Conservation (phyloP, 2,113 vertebrate genomes). For the Enhydra lutris region DNA sequence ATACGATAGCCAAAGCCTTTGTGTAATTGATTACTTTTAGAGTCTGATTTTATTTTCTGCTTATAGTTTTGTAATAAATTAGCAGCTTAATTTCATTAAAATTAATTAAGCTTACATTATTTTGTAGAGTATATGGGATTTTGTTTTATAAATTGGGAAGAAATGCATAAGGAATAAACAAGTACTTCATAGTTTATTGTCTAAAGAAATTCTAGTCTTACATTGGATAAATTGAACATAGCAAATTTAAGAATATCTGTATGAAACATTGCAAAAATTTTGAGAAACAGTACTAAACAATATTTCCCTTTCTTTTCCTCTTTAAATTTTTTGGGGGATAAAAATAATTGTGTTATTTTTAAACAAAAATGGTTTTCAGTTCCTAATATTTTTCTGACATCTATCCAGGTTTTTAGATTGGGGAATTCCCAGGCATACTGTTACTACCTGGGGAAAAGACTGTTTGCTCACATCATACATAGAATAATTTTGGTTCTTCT, state of each 20-base stretch:
- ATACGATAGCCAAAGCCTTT: neutral
- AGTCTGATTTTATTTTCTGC: neutral
- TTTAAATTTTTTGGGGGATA: neutral
- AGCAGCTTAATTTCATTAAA: slow-evolving; percentile 35
- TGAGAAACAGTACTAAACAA: neutral
- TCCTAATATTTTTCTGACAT: slow-evolving; percentile 46
- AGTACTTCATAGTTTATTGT: neutral
- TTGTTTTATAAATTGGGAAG: neutral
- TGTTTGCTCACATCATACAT: slow-evolving; percentile 33
- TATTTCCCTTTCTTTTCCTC: slow-evolving; percentile 19
- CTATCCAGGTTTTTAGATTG: slow-evolving; percentile 12
- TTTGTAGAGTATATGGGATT: neutral
- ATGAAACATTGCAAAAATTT: neutral
- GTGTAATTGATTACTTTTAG: neutral
- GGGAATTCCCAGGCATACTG: neutral
- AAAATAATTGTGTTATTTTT: neutral
- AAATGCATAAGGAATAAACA: slow-evolving; percentile 7
- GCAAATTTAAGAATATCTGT: slow-evolving; percentile 40
- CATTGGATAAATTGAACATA: slow-evolving; percentile 8
- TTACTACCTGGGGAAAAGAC: slow-evolving; percentile 5
- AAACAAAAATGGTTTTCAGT: slow-evolving; percentile 8
- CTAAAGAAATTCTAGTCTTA: slow-evolving; percentile 30
- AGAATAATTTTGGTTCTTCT: slow-evolving; percentile 38
- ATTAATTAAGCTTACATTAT: neutral
- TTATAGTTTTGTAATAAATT: slow-evolving; percentile 41